Evolutionary conservation across 2,113 vertebrate genomes (phyloP), one percentile per base, ranked within the genome.

Genomic region (Pyxicephalus adspersus): DNA sequence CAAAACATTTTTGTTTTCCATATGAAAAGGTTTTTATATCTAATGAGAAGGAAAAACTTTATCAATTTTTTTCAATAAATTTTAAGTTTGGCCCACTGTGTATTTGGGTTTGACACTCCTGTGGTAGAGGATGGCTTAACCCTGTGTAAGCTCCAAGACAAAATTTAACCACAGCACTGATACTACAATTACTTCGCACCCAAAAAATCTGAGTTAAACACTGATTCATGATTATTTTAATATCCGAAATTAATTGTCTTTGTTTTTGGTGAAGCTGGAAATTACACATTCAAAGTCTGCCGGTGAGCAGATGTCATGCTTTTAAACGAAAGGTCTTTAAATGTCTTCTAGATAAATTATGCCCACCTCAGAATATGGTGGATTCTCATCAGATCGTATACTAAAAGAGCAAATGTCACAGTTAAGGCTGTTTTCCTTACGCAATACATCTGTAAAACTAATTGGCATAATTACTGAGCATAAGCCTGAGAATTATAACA

Each of bases 291-390:
- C 31, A 18, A 65, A 26, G 64, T 38, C 19, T 66, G 18, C 66
- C 3, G 13, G 38, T 70, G 34, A 51, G 45, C 66, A 70, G 66
- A 70, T 70, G 45, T 70, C 34, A 51, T 70, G 38, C 66, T 70
- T 70, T 70, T 25, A 70, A 70, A 51, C 15, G 51, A 70, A 68
- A 22, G 65, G 17, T 22, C 18, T 45, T 45, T 50, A 68, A 68
- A 68, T 45, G 65, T 68, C 65, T 68, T 3, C 31, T 38, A 68
- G 65, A 13, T 22, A 68, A 68, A 50, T 68, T 9, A 68, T 29
- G 23, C 65, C 25, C 58, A 61, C 58, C 25, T 7, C 58, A 68
- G 65, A 68, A 50, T 68, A 65, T 65, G 34, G 20, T 5, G 31
- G 19, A 50, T 68, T 45, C 65, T 50, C 18, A 38, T 51, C n/a